Evolutionary conservation across 1,140 invertebrate species (phyloP), one percentile per base, ranked within the genome.

Genomic region (Chionoecetes opilio): DNA sequence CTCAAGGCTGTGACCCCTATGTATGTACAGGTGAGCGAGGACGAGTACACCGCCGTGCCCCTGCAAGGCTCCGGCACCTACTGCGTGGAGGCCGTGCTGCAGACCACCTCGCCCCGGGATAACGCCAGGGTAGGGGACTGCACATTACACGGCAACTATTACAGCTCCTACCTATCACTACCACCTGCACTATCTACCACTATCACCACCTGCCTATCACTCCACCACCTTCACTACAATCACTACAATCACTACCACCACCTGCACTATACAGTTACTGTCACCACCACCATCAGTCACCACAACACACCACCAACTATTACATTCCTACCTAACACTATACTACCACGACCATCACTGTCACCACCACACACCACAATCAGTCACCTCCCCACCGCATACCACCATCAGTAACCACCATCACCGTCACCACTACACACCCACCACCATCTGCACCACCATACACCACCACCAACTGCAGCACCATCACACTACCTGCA

Each of bases 11-110:
- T 32, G 14, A 17, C 75, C n/a, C 32, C 32, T 9, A 29, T 29
- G 9, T 9, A 29, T 29, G 9, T 63, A n/a, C 82, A 95, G 90
- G 82, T 94, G 35, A 94, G 75, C 41, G 53, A 93, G 8, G 96
- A 96, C 26, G 96, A 96, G 0, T 97, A 96, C 96, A 97, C 97
- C 11, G 96, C 96, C 82, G 96, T 97, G 37, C 96, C 97, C n/a
- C 96, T 97, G 63, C 97, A 97, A 95, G 97, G 97, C 2, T 97
- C 97, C 96, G 97, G 97, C 9, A 97, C 97, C 26, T 97, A 97
- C 97, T 97, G 97, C 38, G 97, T 97, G 8, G 97, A 97, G 96
- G 97, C 97, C 38, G 97, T 97, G 3, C 96, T 97, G 29, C 97
- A 97, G 94, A 97, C 97, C 9, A 96, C 96, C 84, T 93, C 96